Evolutionary conservation across 2,888 invertebrate species (phyloP).

Genomic region (Cyrtodaria siliqua): DNA sequence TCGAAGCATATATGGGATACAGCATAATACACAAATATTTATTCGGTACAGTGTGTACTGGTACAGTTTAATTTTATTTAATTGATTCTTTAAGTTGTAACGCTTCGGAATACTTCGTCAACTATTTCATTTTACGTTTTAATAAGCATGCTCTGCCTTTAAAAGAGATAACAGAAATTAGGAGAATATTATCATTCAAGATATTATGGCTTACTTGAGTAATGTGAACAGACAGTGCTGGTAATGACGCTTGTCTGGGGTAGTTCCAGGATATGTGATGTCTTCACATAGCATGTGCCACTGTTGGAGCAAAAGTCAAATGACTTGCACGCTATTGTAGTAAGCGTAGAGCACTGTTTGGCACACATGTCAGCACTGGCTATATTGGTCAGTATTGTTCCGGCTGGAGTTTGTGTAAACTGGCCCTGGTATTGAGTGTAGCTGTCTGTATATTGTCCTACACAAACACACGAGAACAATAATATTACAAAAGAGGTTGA

Average conservation of each 20-base stretch:
- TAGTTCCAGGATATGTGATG: slow-evolving; percentile 46
- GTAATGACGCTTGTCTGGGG: neutral
- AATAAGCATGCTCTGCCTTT: no score
- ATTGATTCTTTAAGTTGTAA: no score
- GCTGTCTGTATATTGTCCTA: slow-evolving; percentile 68
- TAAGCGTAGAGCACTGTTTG: slow-evolving; percentile 59
- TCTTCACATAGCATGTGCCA: slow-evolving; percentile 52
- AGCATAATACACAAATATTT: no score
- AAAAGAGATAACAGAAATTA: no score
- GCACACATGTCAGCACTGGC: slow-evolving; percentile 67
- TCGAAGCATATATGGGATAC: no score
- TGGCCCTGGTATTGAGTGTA: slow-evolving; percentile 61
- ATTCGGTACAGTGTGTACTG: no score
- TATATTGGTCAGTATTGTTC: slow-evolving; percentile 31
- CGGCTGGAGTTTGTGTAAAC: slow-evolving; percentile 40
- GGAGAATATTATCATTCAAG: no score
- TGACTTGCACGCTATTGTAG: slow-evolving; percentile 69
- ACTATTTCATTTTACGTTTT: no score
- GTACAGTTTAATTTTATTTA: no score
- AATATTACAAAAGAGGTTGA: no score
- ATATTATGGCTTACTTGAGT: slow-evolving; percentile 67
- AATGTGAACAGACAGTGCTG: slow-evolving; percentile 52
- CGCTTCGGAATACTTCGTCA: no score
- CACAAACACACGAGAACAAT: neutral
- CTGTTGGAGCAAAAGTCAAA: slow-evolving; percentile 72